A percentile compares a stretch with the other conserved stretches of the same genome.
phyloP scores from a whole-genome alignment of 2,888 invertebrate species.

The Myopa testacea region DNA sequence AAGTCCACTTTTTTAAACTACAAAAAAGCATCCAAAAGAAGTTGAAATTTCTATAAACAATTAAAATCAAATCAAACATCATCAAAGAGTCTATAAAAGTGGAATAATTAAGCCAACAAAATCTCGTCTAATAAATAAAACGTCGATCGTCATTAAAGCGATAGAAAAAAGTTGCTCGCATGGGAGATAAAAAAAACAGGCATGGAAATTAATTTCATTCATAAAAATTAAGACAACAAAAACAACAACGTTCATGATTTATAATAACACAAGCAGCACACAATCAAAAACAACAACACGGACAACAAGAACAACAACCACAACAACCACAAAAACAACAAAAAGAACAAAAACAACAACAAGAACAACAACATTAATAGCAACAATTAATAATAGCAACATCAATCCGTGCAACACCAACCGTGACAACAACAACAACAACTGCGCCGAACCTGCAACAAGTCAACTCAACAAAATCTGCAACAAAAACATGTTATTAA shows the following conservation, averaged over 20 bases:
- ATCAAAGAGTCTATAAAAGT: no score
- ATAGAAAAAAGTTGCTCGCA: slow-evolving; percentile 25
- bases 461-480: neutral
- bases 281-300: neutral
- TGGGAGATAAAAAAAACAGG: neutral
- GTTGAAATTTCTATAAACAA: no score
- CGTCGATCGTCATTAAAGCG: neutral
- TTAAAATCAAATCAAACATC: no score
- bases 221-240: slow-evolving; percentile 10
- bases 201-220: neutral
- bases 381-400: neutral
- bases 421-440: slow-evolving; percentile 36
- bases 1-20: no score
- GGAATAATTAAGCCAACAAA: no score
- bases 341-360: slow-evolving; percentile 16
- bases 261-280: neutral
- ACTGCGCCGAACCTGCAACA: slow-evolving; percentile 3
- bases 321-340: slow-evolving; percentile 38
- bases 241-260: neutral
- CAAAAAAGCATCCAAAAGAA: no score
- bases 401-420: slow-evolving; percentile 18
- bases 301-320: neutral
- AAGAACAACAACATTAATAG: no score
- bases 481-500: neutral
- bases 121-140: neutral